Base-by-base conservation (phyloP, 2,888 invertebrate species). In the Chrysotoxum bicinctum region DNA sequence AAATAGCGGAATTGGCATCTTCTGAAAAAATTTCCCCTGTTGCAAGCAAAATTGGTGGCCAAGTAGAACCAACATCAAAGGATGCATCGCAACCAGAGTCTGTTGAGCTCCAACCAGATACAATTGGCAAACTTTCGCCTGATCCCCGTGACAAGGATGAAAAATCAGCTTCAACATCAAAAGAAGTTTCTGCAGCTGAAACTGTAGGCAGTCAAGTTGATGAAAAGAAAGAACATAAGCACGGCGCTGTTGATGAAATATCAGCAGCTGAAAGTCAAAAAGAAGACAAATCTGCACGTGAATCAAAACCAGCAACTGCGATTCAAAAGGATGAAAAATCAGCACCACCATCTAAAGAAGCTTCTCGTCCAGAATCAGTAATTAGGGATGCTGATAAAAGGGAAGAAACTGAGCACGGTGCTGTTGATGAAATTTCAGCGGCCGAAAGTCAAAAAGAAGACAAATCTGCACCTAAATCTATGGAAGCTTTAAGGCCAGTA, bases 71-170 rank as follows among this genome's bases (percentile, higher is more conserved):
- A 3, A 0, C 40, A 16, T 45, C 37, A 30, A 74, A 80, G 40
- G 90, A 89, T 16, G 89, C 89, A 26, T 89, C 90, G 0, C 90
- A 90, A 37, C 90, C 90, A 0, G 76, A 86, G 4, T 88, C 89
- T 0, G 50, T 68, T 14, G 70, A n/a, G n/a, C n/a, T n/a, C n/a
- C n/a, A 30, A 5, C 62, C 8, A 26, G 26, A 23, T 1, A n/a
- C 52, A 4, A 68, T 2, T 26, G 40, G 14, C 64, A 52, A 43
- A 9, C 26, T 23, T n/a, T 80, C 87, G 16, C 26, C 45, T 1
- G 48, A 40, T 5, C 81, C 82, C 35, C 80, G 69, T 8, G 35
- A 74, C 2, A 73, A 73, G 6, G 16, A 37, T 56, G 69, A 69
- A 40, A 66, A 60, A 40, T 72, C 73, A 14, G 16, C 21, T 40